phyloP scores from a whole-genome alignment of 2,113 vertebrate species.

The Gila orcuttii region DNA sequence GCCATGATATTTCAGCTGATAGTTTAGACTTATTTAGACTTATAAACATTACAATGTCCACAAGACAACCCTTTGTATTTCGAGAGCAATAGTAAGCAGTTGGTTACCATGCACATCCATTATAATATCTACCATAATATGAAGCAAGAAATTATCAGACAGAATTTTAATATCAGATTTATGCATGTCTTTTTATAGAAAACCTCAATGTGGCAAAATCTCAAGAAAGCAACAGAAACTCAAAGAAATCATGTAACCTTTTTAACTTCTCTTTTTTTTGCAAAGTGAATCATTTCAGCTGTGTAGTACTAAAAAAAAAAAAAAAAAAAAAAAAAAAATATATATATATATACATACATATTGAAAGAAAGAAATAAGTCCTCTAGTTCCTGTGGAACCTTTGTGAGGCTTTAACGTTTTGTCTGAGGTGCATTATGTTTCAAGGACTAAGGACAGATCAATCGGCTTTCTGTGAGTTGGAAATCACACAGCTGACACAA shows the following conservation, averaged over 20 bases:
- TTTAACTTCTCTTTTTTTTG: too few species aligned
- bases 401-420: neutral
- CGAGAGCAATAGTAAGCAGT: neutral
- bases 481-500: slow-evolving; percentile 20
- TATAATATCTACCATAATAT: too few species aligned
- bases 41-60: neutral
- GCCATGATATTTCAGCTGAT: neutral
- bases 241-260: too few species aligned
- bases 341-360: neutral
- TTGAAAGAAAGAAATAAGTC: neutral
- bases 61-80: neutral
- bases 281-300: neutral
- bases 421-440: slow-evolving; percentile 13
- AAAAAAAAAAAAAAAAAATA: too few species aligned
- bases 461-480: slow-evolving; percentile 5
- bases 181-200: neutral
- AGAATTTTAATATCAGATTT: neutral
- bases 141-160: too few species aligned
- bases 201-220: neutral
- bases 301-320: neutral
- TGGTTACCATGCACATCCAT: neutral
- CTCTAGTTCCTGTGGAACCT: slow-evolving; percentile 7
- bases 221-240: neutral
- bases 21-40: neutral
- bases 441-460: slow-evolving; percentile 32